A percentile compares a stretch with the other conserved stretches of the same genome.
phyloP scores from a whole-genome alignment of 1,140 invertebrate genomes.

The Proales similis region DNA sequence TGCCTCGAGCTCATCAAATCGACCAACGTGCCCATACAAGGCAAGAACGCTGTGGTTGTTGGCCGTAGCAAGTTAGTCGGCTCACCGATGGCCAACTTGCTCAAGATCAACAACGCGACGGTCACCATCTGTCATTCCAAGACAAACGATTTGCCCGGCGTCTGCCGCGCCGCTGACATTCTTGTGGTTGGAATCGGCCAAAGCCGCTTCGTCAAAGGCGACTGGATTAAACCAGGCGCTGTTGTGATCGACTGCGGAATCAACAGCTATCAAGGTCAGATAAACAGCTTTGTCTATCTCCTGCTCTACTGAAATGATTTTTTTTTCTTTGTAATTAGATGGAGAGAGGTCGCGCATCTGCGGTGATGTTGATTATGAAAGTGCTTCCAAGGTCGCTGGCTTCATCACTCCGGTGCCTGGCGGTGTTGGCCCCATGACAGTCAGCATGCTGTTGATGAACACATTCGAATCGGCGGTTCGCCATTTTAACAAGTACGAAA shows the following conservation, averaged over 20 bases:
- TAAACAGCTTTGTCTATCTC: background rate
- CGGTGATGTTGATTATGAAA: slow-evolving; percentile 84
- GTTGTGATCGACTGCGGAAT: slow-evolving; percentile 99
- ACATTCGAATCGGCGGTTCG: slow-evolving; percentile 71
- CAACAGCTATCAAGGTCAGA: slow-evolving; percentile 83
- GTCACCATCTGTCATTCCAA: slow-evolving; percentile 93
- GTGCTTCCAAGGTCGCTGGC: slow-evolving; percentile 65
- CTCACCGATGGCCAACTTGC: slow-evolving; percentile 66
- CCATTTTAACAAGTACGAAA: slow-evolving; percentile 17
- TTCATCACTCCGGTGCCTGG: slow-evolving; percentile 94
- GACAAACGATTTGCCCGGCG: slow-evolving; percentile 71
- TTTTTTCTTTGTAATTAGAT: background rate
- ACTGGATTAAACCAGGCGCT: slow-evolving; percentile 94
- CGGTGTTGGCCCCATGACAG: slow-evolving; percentile 95
- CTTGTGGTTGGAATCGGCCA: slow-evolving; percentile 88
- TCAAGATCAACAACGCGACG: slow-evolving; percentile 64
- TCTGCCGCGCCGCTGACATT: slow-evolving; percentile 72
- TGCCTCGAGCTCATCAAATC: slow-evolving; percentile 81
- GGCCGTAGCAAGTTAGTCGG: slow-evolving; percentile 96
- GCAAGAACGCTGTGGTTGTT: slow-evolving; percentile 81
- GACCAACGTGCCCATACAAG: slow-evolving; percentile 62
- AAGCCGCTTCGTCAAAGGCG: slow-evolving; percentile 80
- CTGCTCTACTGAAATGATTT: background rate
- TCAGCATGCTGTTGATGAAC: slow-evolving; percentile 93
- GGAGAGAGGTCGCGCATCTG: slow-evolving; percentile 5